phyloP scores from a whole-genome alignment of 2,797 vertebrate species.

The Acanthiza pusilla region DNA sequence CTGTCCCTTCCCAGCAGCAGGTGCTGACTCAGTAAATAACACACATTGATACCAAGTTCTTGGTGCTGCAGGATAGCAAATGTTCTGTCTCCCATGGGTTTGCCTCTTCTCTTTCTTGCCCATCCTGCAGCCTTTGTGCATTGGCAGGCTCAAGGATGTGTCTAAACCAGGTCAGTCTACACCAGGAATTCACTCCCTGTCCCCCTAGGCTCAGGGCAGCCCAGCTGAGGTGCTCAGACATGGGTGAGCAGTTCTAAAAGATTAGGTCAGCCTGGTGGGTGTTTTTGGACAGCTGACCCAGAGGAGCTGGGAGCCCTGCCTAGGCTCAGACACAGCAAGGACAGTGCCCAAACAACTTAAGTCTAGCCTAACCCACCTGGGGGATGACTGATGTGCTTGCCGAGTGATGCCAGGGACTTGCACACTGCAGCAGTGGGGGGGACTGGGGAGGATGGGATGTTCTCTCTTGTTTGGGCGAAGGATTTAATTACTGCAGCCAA shows the following conservation, averaged over 20 bases:
- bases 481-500: slow-evolving; percentile 14
- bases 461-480: background rate
- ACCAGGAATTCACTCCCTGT: background rate
- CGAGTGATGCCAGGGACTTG: background rate
- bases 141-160: background rate
- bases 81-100: background rate
- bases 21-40: background rate
- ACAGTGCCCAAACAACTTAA: background rate
- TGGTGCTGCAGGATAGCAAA: background rate
- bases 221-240: background rate
- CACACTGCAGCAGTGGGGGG: background rate
- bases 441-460: background rate
- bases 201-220: background rate
- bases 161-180: background rate
- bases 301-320: background rate
- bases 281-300: background rate
- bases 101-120: background rate
- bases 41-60: background rate
- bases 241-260: background rate
- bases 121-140: background rate
- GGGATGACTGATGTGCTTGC: background rate
- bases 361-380: background rate
- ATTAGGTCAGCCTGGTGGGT: background rate
- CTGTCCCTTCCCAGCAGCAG: background rate
- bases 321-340: background rate